Conservation (phyloP, 2,888 invertebrate genomes). For the Pollenia amentaria region DNA sequence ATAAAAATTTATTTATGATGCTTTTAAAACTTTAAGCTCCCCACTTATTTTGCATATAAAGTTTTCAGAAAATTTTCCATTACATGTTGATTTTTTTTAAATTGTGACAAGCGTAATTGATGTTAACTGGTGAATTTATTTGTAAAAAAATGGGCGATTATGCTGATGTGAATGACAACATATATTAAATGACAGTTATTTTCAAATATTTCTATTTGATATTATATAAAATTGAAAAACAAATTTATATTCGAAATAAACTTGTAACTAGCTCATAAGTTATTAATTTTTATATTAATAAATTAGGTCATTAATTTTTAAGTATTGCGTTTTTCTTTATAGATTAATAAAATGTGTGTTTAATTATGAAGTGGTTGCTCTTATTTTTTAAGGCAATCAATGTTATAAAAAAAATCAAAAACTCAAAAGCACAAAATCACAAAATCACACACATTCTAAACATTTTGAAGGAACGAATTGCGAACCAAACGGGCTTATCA, state of each 20-base stretch:
- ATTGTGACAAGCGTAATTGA: constrained; percentile 77
- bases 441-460: constrained; percentile 47
- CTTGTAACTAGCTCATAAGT: background rate
- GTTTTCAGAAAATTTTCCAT: constrained; percentile 75
- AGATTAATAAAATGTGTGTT: constrained; percentile 34
- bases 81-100: constrained; percentile 69
- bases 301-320: constrained; percentile 15
- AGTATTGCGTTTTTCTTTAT: background rate
- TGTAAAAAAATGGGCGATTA: background rate
- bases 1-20: background rate
- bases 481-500: constrained; percentile 48
- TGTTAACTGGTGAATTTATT: background rate
- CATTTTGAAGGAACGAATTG: constrained; percentile 27
- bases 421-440: background rate
- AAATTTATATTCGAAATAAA: background rate
- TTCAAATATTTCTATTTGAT: background rate
- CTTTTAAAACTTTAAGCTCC: background rate
- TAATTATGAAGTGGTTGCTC: constrained; percentile 44
- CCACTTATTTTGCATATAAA: constrained; percentile 31
- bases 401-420: constrained; percentile 22
- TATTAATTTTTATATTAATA: background rate
- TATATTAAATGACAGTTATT: constrained; percentile 9
- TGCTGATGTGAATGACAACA: background rate
- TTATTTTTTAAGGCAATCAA: constrained; percentile 43
- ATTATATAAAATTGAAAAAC: background rate